Evolutionary conservation across 2,113 vertebrate species (phyloP).

Genomic region (Haemorhous mexicanus): DNA sequence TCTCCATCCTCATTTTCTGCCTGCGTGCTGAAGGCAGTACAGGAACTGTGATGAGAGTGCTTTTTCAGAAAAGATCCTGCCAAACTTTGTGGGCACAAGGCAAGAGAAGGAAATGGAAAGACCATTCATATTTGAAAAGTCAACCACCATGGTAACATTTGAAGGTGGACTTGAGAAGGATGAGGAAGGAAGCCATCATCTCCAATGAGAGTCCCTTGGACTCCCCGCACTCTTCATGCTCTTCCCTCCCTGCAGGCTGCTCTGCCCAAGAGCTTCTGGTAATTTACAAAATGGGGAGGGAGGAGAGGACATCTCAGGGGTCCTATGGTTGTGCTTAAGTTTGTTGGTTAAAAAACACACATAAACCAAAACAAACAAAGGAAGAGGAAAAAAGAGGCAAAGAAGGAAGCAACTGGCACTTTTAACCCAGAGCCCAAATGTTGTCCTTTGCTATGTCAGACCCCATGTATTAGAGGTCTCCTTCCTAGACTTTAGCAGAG

Average conservation of each 20-base stretch:
- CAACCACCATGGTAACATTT: not conserved
- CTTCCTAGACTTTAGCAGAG: not conserved
- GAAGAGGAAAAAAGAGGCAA: not conserved
- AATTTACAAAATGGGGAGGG: not conserved
- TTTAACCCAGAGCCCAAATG: not conserved
- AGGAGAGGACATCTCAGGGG: not conserved
- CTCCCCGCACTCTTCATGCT: not conserved
- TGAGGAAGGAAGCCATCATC: not conserved
- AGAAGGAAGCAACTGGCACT: not conserved
- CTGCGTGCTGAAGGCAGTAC: not conserved
- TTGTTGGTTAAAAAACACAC: not conserved
- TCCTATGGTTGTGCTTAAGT: not conserved
- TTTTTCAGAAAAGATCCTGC: not conserved
- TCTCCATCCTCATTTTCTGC: not conserved
- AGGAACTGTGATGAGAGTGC: not conserved
- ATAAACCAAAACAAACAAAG: not conserved
- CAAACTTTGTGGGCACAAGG: rapidly evolving
- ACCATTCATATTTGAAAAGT: not conserved
- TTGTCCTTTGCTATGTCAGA: not conserved
- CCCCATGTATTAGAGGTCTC: not conserved
- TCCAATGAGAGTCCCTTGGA: not conserved
- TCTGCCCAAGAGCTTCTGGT: rapidly evolving
- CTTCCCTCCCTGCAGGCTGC: not conserved
- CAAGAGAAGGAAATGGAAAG: not conserved
- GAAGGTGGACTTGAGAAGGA: not conserved